Evolutionary conservation across 2,113 vertebrate genomes (phyloP).

Genomic region (Pterocles gutturalis): DNA sequence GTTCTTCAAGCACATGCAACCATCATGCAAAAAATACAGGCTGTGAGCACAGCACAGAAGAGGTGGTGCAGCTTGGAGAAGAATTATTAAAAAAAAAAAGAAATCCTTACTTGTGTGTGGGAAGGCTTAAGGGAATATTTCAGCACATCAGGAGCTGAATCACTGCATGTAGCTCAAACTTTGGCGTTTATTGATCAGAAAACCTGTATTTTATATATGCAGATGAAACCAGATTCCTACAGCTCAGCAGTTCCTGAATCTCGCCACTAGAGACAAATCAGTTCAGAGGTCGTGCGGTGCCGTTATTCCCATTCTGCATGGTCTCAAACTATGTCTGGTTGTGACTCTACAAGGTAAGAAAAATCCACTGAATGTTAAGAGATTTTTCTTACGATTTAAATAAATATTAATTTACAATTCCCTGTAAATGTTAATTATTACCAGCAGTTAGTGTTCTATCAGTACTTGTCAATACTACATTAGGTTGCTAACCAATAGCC

Average conservation of each 20-base stretch:
- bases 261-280: neutral
- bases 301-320: neutral
- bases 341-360: neutral
- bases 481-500: neutral
- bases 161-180: neutral
- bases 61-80: neutral
- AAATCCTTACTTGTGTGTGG: no score
- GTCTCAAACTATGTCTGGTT: neutral
- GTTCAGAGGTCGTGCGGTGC: fast-evolving
- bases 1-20: neutral
- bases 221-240: neutral
- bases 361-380: fast-evolving
- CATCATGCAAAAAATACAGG: neutral
- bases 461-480: no score
- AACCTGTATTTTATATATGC: neutral
- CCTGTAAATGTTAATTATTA: neutral
- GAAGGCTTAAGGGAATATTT: neutral
- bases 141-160: conserved; percentile 71
- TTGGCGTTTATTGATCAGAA: neutral
- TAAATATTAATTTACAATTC: neutral
- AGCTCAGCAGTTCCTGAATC: neutral
- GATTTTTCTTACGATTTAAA: neutral
- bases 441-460: no score
- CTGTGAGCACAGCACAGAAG: neutral
- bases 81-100: neutral